Evolutionary conservation across 2,888 invertebrate species (phyloP), one percentile per base, ranked within the genome.

Genomic region (Orthosia gracilis): DNA sequence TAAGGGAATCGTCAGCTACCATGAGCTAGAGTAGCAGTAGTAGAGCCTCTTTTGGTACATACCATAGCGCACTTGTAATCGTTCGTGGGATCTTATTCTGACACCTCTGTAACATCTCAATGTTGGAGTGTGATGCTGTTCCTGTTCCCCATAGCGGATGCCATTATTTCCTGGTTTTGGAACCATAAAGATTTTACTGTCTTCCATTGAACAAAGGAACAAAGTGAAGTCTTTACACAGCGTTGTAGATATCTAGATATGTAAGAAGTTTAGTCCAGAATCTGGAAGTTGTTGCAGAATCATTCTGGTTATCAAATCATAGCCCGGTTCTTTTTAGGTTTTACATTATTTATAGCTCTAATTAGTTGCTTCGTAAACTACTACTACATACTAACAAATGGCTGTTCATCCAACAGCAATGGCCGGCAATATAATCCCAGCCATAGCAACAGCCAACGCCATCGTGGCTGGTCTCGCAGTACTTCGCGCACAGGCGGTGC

Each of bases 381-480:
- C 7, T 31, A 31, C 7, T 31, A 31, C 31, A 7, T 2, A 31
- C 40, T 40, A 40, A 40, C 7, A 40, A 40, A 40, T 40, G 40
- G 40, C 40, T 40, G 9, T 7, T 18, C 15, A 40, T 17, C 18
- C 45, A 5, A 73, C 93, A 98, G 98, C 99, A 2, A 99, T 99
- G 98, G 99, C 99, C 0, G 99, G 99, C 21, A 99, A 99, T 94
- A 99, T 99, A 87, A 99, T 99, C 90, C 99, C 99, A 12, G 99
- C 99, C 0, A 99, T 99, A 91, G 99, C 99, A 11, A 99, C 99
- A 0, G 99, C 99, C 1, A 99, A 99, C 93, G 99, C 99, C 0
- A 98, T 99, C 75, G 98, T 99, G 52, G 99, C 99, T 0, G 99
- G 99, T 0, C 97, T 99, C n/a, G 98, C 99, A 0, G 99, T 99